These are phyloP conservation scores for Drosophila mimica DNA, from an alignment of 2,888 invertebrate genomes.

Conservation along the genomic window DNA sequence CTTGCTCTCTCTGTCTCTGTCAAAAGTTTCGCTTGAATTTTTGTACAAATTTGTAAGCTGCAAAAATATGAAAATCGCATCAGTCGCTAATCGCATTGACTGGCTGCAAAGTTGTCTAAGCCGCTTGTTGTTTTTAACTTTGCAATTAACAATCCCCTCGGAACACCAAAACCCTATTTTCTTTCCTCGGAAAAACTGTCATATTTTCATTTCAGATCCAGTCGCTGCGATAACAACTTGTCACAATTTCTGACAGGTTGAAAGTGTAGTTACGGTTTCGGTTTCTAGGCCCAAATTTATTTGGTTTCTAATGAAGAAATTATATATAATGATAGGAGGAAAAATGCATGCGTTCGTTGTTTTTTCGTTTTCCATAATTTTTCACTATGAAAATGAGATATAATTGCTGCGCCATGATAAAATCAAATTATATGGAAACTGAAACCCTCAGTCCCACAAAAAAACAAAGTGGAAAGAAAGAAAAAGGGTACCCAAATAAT, in stretches of 20 bases:
- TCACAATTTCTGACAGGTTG: conserved; percentile 70
- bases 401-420: conserved; percentile 70
- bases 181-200: conserved; percentile 62
- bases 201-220: conserved; percentile 45
- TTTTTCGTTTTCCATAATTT: conserved; percentile 26
- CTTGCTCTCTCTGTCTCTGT: conserved; percentile 18
- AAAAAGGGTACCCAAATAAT: conserved; percentile 59
- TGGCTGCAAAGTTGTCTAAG: conserved; percentile 70
- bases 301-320: conserved; percentile 76
- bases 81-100: conserved; percentile 71
- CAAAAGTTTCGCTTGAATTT: conserved; percentile 64
- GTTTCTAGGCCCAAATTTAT: conserved; percentile 9
- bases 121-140: conserved; percentile 77
- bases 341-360: conserved; percentile 36
- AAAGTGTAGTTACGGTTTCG: conserved; percentile 25
- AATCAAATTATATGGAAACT: conserved; percentile 77
- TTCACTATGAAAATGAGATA: conserved; percentile 59
- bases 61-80: conserved; percentile 61
- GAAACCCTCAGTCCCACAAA: conserved; percentile 53
- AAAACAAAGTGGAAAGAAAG: background rate
- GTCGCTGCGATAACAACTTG: conserved; percentile 69
- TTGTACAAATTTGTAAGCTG: conserved; percentile 31
- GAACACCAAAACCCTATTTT: conserved; percentile 36
- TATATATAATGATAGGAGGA: conserved; percentile 75
- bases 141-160: conserved; percentile 67